Evolutionary conservation across 2,888 invertebrate species (phyloP), one percentile per base, ranked within the genome.

Genomic region (Drosophila borealis): DNA sequence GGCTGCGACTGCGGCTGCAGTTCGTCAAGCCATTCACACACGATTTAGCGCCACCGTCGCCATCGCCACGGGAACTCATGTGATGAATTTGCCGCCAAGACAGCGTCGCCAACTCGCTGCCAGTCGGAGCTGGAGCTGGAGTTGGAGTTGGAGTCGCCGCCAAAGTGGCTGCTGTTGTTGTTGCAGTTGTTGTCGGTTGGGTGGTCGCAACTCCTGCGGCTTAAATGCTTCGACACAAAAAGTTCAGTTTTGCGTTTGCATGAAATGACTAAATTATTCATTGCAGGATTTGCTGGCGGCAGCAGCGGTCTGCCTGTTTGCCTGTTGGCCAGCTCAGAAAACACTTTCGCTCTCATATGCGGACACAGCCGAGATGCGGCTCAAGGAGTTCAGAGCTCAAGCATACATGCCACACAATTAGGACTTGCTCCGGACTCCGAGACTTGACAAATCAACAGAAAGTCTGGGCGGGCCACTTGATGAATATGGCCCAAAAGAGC

Each of bases 241-340:
- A 84, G 63, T 81, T 84, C 81, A 64, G 62, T 70, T 80, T 77
- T 77, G 66, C 44, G 63, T 75, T 63, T 68, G 76, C 66, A 72
- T 81, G 69, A 77, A 87, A 88, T 81, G 80, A 84, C 84, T 89
- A 89, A 85, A 85, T 85, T 89, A 85, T 87, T 89, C 84, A 89
- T 89, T 87, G 87, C 87, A 79, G 85, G 89, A 88, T 83, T 89
- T 81, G 61, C 61, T 54, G 61, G 46, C 45, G 60, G 60, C 76
- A 54, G 17, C 17, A 17, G 17, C 17, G 17, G 17, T 17, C 17
- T 2, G 17, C 17, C 2, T 17, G 44, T 57, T 53, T 2, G 17
- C 17, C 2, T 17, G 44, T 57, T 53, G 41, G 48, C 41, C 36
- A 55, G 34, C 48, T 37, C 17, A 41, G 72, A 80, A 82, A 88